Evolutionary conservation across 2,113 vertebrate genomes (phyloP), one percentile per base, ranked within the genome.

Genomic region (Nanorana parkeri): DNA sequence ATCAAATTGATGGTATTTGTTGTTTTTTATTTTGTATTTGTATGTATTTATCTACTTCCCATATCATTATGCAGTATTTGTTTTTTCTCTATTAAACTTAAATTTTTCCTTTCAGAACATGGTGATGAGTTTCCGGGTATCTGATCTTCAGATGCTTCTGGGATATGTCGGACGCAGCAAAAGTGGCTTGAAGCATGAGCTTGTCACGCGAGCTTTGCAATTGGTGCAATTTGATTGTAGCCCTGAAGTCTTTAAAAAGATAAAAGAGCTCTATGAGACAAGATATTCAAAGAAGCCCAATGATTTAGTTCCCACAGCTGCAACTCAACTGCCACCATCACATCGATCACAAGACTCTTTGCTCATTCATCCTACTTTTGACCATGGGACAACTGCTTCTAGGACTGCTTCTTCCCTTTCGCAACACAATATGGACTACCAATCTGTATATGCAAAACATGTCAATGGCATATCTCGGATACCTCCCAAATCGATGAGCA

Each of bases 91-190:
- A 11, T 23, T 54, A 47, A 47, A 47, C 13, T 11, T 47, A 13
- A 8, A 10, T 74, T 54, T 65, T 36, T 0, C 19, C 11, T 23
- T 64, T 29, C 58, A 99, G 98, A 99, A 99, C 93, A 99, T 99
- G 98, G 97, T 99, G 90, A 99, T 99, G 96, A 98, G 97, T 93
- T 99, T 99, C 91, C 94, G 98, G 89, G 97, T 99, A 85, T 99
- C 97, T 86, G 98, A 99, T 92, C 96, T 99, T 88, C 98, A 99
- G 92, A 97, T 97, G 84, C 94, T 99, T 89, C 92, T 99, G 89
- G 96, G 97, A 87, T 99, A 96, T 20, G 98, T 99, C 86, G 98
- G 98, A 77, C 96, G 97, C 88, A 99, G 97, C 92, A 99, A 99
- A 91, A 99, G 98, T 19, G 98, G 98, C 75, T 93, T 99, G 87